Evolutionary conservation across 2,888 invertebrate genomes (phyloP).

Genomic region (Lomographa bimaculata): DNA sequence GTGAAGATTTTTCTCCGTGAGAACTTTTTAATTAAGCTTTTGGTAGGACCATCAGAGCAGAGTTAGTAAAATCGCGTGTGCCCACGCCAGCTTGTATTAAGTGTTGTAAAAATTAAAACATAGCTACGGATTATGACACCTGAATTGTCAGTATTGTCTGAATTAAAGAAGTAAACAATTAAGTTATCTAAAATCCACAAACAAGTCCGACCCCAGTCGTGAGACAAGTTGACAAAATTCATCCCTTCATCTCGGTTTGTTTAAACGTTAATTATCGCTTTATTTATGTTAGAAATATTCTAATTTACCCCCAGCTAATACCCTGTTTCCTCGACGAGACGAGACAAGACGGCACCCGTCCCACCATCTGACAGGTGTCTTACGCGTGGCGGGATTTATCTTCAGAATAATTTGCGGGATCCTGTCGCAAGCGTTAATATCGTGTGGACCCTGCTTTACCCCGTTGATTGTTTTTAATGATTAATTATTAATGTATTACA

Average conservation of each 20-base stretch:
- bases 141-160: conserved; percentile 17
- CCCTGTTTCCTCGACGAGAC: conserved; percentile 50
- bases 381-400: conserved; percentile 71
- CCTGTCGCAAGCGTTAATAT: conserved; percentile 19
- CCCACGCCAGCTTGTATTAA: no score
- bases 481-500: no score
- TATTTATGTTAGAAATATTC: conserved; percentile 74
- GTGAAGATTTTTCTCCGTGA: no score
- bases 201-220: conserved; percentile 48
- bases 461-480: no score
- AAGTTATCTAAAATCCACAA: conserved; percentile 33
- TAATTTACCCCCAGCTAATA: conserved; percentile 68
- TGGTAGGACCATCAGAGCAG: no score
- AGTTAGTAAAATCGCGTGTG: no score
- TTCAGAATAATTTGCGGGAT: conserved; percentile 61
- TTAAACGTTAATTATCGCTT: conserved; percentile 70
- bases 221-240: conserved; percentile 64
- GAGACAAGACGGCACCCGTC: conserved; percentile 64
- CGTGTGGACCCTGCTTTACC: conserved; percentile 8
- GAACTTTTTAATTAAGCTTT: no score
- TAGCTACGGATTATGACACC: no score
- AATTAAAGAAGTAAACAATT: conserved; percentile 29
- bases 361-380: conserved; percentile 72
- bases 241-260: conserved; percentile 65
- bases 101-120: no score